Conservation (phyloP, 2,113 vertebrate genomes). For the Pagrus major region DNA sequence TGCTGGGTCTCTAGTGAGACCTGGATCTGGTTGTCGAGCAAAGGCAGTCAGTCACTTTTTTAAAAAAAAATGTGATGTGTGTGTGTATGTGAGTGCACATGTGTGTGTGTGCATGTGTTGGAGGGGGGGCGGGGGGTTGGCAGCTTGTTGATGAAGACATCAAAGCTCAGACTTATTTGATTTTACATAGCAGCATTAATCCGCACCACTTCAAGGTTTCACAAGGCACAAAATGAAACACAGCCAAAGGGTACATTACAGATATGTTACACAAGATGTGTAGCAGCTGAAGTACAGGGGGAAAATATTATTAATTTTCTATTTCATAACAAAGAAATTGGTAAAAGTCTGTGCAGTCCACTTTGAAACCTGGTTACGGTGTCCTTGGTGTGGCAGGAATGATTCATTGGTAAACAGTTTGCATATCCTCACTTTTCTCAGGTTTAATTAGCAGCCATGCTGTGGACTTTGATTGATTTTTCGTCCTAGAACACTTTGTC, state of each 20-base stretch:
- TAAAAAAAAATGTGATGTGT: constrained; percentile 7
- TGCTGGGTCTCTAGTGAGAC: constrained; percentile 69
- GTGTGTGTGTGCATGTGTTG: background rate
- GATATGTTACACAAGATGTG: constrained; percentile 22
- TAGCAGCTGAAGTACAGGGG: background rate
- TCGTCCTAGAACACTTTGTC: constrained; percentile 37
- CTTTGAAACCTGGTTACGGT: constrained; percentile 29
- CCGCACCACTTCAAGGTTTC: constrained; percentile 46
- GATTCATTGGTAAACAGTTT: constrained; percentile 63
- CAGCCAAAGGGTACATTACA: constrained; percentile 11
- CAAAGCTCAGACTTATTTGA: constrained; percentile 64
- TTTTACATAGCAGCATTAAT: constrained; percentile 58
- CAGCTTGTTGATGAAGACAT: constrained; percentile 67
- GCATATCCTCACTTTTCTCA: constrained; percentile 58
- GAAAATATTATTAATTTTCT: constrained; percentile 14
- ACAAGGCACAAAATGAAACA: constrained; percentile 20
- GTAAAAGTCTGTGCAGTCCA: constrained; percentile 24
- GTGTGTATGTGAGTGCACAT: background rate
- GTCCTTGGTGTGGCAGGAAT: constrained; percentile 39
- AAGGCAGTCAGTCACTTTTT: constrained; percentile 45
- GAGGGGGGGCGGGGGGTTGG: background rate
- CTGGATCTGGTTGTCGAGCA: constrained; percentile 56
- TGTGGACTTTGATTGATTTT: constrained; percentile 70
- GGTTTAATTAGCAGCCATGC: constrained; percentile 67
- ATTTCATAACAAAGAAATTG: constrained; percentile 22